phyloP scores from a whole-genome alignment of 2,797 vertebrate genomes.

The Sus cebifrons region DNA sequence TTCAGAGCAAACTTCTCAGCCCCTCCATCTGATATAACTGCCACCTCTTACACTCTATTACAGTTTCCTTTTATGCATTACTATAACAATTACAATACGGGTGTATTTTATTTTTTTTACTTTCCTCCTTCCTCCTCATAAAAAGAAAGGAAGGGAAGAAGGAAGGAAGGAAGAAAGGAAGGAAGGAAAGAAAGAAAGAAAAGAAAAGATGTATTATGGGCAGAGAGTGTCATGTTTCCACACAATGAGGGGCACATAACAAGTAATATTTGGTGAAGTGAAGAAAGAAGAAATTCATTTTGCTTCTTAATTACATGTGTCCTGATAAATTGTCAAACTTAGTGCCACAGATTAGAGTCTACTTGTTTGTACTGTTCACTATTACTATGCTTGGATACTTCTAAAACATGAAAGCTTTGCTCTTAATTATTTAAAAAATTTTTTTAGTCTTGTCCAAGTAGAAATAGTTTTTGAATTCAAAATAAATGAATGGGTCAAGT shows the following conservation, averaged over 20 bases:
- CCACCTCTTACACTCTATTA: background rate
- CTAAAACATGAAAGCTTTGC: slow-evolving; percentile 22
- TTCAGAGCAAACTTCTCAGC: background rate
- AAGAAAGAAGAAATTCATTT: background rate
- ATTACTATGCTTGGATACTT: background rate
- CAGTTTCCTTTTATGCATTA: background rate
- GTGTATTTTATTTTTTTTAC: background rate
- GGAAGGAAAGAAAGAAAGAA: fast-evolving
- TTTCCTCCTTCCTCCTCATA: too few species aligned
- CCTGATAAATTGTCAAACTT: background rate
- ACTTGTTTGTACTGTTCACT: background rate
- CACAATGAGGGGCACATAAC: background rate
- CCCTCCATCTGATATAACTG: background rate
- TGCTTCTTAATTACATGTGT: background rate
- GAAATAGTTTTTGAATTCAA: background rate
- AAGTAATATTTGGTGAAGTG: background rate
- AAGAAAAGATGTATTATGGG: background rate
- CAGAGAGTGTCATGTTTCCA: background rate
- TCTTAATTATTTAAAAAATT: slow-evolving; percentile 4
- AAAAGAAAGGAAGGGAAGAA: background rate
- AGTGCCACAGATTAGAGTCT: background rate
- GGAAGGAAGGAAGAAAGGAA: background rate
- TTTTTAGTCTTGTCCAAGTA: slow-evolving; percentile 23
- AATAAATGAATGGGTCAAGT: slow-evolving; percentile 12
- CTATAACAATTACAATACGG: background rate